These are phyloP conservation scores for Patella caerulea DNA, from an alignment of 2,888 invertebrate species.

Conservation along the genomic window DNA sequence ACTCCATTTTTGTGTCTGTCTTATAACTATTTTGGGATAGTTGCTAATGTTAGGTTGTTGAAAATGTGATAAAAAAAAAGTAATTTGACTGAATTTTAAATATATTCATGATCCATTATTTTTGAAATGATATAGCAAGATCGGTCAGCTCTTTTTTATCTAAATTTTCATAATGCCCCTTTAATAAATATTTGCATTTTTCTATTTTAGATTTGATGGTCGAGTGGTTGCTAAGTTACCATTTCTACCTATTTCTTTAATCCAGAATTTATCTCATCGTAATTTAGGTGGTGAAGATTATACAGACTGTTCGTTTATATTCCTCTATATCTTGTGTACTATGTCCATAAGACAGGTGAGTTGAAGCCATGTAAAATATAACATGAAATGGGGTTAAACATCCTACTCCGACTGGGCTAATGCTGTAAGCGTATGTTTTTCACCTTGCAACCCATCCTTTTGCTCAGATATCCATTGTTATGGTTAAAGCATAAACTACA, in stretches of 20 bases:
- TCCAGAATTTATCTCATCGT: conserved; percentile 94
- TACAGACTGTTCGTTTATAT: conserved; percentile 98
- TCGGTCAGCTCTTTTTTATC: too few species aligned
- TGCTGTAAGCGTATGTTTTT: too few species aligned
- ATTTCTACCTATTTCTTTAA: conserved; percentile 95
- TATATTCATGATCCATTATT: background rate
- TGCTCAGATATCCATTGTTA: too few species aligned
- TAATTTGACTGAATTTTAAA: background rate
- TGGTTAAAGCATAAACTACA: too few species aligned
- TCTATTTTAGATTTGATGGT: conserved; percentile 88
- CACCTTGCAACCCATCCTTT: too few species aligned
- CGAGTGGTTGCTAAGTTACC: conserved; percentile 97
- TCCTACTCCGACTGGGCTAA: too few species aligned
- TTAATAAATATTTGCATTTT: background rate
- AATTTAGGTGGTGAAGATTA: conserved; percentile 97
- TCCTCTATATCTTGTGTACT: conserved; percentile 97
- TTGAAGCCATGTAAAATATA: background rate
- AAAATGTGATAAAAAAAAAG: too few species aligned
- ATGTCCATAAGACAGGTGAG: conserved; percentile 94
- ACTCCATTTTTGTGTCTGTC: too few species aligned
- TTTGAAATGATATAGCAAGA: too few species aligned
- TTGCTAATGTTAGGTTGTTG: too few species aligned
- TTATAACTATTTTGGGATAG: too few species aligned
- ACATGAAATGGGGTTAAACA: background rate
- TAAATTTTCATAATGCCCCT: background rate